Base-by-base conservation (phyloP, 2,888 invertebrate genomes). In the Eretmocerus hayati region DNA sequence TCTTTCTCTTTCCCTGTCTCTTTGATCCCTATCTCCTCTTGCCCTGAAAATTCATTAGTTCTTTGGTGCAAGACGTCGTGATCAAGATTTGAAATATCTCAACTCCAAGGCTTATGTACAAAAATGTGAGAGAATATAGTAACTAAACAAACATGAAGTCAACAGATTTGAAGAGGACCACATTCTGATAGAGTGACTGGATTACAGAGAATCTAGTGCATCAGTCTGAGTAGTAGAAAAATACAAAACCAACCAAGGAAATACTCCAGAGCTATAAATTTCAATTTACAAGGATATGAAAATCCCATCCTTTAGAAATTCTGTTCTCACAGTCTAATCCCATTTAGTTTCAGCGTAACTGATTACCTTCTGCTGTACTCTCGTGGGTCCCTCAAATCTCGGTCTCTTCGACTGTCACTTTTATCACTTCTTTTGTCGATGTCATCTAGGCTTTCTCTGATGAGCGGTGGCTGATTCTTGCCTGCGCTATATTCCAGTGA, bases 401-500 rank as follows among this genome's bases (percentile, higher is more conserved):
- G 70, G 40, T 75, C 75, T 15, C 69, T 62, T n/a, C 67, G 60
- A 31, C 62, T 69, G 3, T 68, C 65, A 45, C 61, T 65, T 48
- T 72, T 71, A 8, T 72, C 69, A 43, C 35, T 56, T 37, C 67
- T 62, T n/a, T 65, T 63, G 19, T 69, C 68, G 16, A 51, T 59
- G 38, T 50, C 58, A 18, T 68, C 71, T 3, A 66, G 64, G 23
- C 58, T 65, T 43, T 72, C 65, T 8, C 75, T 65, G 16, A 78
- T 75, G 59, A 80, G 75, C 21, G 78, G 76, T 42, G 77, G 78
- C 62, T 77, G 81, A 65, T 77, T 77, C 62, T 80, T 81, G 57
- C 75, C 78, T 32, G 74, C 75, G 58, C 79, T 80, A 63, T 83
- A 83, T 59, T 82, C 80, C 39, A 82, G 64, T 1, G 82, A 81